Evolutionary conservation across 2,113 vertebrate genomes (phyloP).

Genomic region (Sylvia atricapilla): DNA sequence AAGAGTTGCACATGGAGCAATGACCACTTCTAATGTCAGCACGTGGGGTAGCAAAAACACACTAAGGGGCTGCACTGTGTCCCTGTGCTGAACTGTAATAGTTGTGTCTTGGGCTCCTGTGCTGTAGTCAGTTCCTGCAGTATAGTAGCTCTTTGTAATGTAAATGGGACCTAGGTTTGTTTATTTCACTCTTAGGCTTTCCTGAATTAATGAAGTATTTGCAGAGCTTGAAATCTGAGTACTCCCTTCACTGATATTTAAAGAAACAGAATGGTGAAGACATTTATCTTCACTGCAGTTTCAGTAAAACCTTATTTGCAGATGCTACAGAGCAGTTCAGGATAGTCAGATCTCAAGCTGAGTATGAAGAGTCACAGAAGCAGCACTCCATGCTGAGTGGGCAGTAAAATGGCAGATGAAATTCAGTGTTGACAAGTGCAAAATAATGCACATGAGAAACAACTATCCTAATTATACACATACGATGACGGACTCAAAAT

Average conservation of each 20-base stretch:
- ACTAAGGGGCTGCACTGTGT: background rate
- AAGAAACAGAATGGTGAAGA: conserved; percentile 20
- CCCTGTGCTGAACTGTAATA: background rate
- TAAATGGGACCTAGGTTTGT: conserved; percentile 48
- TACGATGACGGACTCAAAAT: background rate
- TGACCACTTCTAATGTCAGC: background rate
- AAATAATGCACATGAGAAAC: conserved; percentile 12
- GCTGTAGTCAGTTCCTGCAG: conserved; percentile 8
- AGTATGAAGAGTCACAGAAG: background rate
- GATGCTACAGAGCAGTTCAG: background rate
- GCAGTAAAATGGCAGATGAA: conserved; percentile 32
- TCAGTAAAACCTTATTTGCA: conserved; percentile 22
- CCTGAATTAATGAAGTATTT: conserved; percentile 59
- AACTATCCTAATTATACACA: background rate
- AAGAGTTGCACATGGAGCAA: background rate
- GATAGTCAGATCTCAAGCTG: conserved; percentile 15
- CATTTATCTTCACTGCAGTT: conserved; percentile 6
- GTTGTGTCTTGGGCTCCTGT: background rate
- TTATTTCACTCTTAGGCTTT: conserved; percentile 53
- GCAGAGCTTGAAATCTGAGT: background rate
- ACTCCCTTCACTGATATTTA: conserved; percentile 34
- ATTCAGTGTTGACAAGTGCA: conserved; percentile 23
- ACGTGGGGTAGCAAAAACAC: background rate
- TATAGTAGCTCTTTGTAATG: conserved; percentile 49
- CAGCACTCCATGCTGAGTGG: background rate